Evolutionary conservation across 2,113 vertebrate species (phyloP).

Genomic region (Montifringilla adamsi): DNA sequence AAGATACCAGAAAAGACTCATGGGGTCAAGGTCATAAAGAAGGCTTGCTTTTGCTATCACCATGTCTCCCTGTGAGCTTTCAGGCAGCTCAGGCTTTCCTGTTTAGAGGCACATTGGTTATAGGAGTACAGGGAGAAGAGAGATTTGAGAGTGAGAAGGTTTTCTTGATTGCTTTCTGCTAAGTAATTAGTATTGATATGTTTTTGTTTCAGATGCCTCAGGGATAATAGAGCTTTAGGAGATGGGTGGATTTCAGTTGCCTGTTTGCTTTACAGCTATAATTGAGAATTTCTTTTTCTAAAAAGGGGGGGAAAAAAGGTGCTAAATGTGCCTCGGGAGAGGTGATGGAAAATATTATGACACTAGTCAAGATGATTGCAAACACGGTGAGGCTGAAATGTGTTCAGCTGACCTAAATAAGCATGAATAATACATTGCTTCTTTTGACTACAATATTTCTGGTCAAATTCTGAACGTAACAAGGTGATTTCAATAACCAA

Average conservation of each 20-base stretch:
- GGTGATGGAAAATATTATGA: constrained; percentile 75
- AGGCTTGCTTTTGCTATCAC: constrained; percentile 1
- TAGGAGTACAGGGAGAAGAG: neutral
- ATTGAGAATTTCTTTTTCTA: constrained; percentile 60
- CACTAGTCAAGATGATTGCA: constrained; percentile 71
- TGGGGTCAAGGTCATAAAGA: constrained; percentile 21
- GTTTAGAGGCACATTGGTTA: neutral
- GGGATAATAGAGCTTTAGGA: constrained; percentile 49
- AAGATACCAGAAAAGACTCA: constrained; percentile 40
- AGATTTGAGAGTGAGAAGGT: neutral
- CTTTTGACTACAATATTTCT: constrained; percentile 50
- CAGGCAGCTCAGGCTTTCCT: neutral
- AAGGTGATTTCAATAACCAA: constrained; percentile 37
- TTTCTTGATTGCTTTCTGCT: constrained; percentile 43
- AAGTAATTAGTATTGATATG: constrained; percentile 51
- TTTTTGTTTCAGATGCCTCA: constrained; percentile 45
- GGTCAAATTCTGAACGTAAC: constrained; percentile 47
- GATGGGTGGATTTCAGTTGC: constrained; percentile 41
- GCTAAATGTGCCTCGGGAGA: constrained; percentile 65
- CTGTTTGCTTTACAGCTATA: constrained; percentile 56
- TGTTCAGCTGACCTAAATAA: constrained; percentile 52
- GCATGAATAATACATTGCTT: constrained; percentile 40
- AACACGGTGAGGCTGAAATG: constrained; percentile 53
- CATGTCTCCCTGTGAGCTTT: neutral
- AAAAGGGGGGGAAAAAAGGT: constrained; percentile 48